Percentiles rank a stretch among this genome's conserved stretches.
These are phyloP conservation scores for Drosophila lacertosa DNA, from an alignment of 1,140 invertebrate species.

Conservation along the genomic window DNA sequence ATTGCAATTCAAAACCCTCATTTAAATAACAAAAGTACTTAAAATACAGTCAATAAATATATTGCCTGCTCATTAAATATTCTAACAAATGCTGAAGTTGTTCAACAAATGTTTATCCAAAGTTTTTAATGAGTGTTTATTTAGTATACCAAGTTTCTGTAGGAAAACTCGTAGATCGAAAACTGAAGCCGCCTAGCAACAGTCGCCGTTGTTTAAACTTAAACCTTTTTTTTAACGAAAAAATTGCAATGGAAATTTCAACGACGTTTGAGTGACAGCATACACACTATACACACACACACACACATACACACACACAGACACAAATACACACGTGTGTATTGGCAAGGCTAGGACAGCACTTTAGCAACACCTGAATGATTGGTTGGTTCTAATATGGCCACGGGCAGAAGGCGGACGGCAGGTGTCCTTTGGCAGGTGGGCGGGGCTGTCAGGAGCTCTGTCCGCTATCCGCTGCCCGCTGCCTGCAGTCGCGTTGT, in stretches of 20 bases:
- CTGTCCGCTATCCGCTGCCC: conserved; percentile 5
- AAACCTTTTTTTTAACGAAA: conserved; percentile 36
- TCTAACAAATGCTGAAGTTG: too few species aligned
- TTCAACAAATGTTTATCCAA: too few species aligned
- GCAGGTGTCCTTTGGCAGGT: neutral
- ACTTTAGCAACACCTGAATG: conserved; percentile 75
- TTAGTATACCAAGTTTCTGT: neutral
- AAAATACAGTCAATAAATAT: too few species aligned
- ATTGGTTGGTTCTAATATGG: conserved; percentile 27
- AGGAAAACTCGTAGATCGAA: neutral
- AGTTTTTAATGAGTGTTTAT: too few species aligned
- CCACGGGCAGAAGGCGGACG: neutral
- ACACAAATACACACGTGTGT: neutral
- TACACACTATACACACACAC: conserved; percentile 6
- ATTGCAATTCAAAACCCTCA: too few species aligned
- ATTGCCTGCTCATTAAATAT: conserved; percentile 2
- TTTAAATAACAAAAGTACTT: too few species aligned
- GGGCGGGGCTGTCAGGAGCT: conserved; percentile 20
- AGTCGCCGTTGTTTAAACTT: conserved; percentile 35
- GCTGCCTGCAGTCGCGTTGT: conserved; percentile 49
- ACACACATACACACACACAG: neutral
- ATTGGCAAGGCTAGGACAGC: conserved; percentile 35
- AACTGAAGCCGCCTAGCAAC: conserved; percentile 38
- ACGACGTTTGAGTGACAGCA: conserved; percentile 69
- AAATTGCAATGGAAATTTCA: conserved; percentile 55